A percentile compares a stretch with the other conserved stretches of the same genome.
phyloP scores from a whole-genome alignment of 1,140 invertebrate genomes.

The Sesamia nonagrioides region DNA sequence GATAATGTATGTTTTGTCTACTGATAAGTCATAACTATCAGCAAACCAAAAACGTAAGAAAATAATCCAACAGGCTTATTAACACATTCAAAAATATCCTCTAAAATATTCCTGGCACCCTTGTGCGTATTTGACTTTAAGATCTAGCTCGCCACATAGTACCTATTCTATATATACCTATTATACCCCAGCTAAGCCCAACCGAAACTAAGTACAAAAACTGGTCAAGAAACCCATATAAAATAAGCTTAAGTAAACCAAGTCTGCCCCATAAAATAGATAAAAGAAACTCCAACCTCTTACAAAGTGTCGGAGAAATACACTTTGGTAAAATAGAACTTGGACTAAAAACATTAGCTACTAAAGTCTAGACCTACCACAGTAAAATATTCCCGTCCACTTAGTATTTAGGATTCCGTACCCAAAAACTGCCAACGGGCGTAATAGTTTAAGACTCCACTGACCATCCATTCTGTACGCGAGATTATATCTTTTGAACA shows the following conservation, averaged over 20 bases:
- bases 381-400: conserved; percentile 16
- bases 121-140: no score
- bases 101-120: no score
- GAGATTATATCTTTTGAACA: no score
- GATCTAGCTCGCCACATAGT: no score
- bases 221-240: background rate
- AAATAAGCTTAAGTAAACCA: background rate
- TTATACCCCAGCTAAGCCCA: background rate
- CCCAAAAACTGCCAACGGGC: no score
- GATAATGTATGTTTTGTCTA: no score
- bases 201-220: background rate
- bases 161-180: background rate
- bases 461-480: no score
- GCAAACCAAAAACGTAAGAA: no score
- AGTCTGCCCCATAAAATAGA: background rate
- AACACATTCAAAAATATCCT: no score
- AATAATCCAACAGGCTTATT: no score
- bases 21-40: no score
- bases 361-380: background rate
- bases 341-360: background rate
- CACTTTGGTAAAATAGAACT: background rate
- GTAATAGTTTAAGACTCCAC: no score
- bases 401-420: background rate
- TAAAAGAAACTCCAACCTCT: background rate
- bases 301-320: background rate